These are phyloP conservation scores for Mesaphorura yosii DNA, from an alignment of 1,140 invertebrate genomes.

Conservation along the genomic window DNA sequence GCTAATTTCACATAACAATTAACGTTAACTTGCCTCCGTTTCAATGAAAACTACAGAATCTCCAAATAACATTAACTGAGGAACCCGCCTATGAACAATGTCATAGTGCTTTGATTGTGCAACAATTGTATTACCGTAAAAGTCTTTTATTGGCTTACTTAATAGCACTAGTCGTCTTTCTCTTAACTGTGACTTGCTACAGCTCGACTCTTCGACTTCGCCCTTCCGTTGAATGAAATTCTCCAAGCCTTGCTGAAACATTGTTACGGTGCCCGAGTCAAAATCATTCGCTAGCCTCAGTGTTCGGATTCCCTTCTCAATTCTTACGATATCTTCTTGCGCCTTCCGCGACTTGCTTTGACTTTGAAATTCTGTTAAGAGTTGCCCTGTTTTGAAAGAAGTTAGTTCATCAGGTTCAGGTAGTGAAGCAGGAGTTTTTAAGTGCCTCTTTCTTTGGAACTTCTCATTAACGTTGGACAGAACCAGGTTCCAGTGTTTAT, in stretches of 20 bases:
- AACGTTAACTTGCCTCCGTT: no score
- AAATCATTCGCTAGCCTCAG: background rate
- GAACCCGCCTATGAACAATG: slow-evolving; percentile 58
- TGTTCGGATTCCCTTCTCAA: background rate
- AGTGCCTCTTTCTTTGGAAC: slow-evolving; percentile 51
- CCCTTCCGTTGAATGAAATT: background rate
- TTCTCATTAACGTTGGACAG: slow-evolving; percentile 74
- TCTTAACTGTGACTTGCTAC: slow-evolving; percentile 9
- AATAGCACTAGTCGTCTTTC: slow-evolving; percentile 19
- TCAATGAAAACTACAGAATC: slow-evolving; percentile 57
- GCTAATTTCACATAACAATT: no score
- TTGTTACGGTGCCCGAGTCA: background rate
- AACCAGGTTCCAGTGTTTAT: slow-evolving; percentile 89
- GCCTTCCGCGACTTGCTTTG: background rate
- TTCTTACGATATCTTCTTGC: background rate
- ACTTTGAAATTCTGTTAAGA: background rate
- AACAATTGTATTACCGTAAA: slow-evolving; percentile 36
- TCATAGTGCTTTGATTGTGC: slow-evolving; percentile 48
- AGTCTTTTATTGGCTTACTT: slow-evolving; percentile 12
- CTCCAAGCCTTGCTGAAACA: background rate
- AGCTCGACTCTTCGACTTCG: background rate
- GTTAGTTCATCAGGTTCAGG: background rate
- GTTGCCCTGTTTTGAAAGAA: background rate
- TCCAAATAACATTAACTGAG: slow-evolving; percentile 67
- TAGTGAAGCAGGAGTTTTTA: slow-evolving; percentile 3